Conservation (phyloP, 2,888 invertebrate genomes). For the Nephrocerus scutellatus region DNA sequence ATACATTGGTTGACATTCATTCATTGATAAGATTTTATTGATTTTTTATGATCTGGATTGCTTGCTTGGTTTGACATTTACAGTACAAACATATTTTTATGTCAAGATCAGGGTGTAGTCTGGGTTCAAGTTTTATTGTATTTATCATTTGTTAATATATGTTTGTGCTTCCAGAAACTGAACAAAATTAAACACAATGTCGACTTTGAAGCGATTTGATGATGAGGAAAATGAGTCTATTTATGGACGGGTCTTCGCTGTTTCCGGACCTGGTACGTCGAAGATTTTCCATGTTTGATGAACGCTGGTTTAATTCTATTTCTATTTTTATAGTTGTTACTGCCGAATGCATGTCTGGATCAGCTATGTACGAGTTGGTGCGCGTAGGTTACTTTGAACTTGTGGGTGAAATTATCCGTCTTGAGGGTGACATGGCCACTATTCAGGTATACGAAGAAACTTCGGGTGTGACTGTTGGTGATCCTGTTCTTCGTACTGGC, state of each 20-base stretch:
- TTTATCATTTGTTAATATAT: too few relatives aligned
- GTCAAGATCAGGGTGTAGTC: too few relatives aligned
- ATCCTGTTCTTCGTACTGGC: slow-evolving; percentile 96
- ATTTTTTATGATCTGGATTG: too few relatives aligned
- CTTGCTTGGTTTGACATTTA: too few relatives aligned
- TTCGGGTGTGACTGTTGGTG: slow-evolving; percentile 98
- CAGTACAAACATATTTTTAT: too few relatives aligned
- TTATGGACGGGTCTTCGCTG: slow-evolving; percentile 94
- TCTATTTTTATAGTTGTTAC: slow-evolving; percentile 74
- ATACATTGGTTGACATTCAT: too few relatives aligned
- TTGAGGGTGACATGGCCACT: slow-evolving; percentile 99
- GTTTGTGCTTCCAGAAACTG: too few relatives aligned
- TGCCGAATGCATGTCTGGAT: slow-evolving; percentile 97
- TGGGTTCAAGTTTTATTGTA: too few relatives aligned
- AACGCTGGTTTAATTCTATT: neutral
- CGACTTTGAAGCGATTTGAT: slow-evolving; percentile 62
- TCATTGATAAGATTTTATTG: too few relatives aligned
- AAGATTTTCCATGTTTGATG: neutral
- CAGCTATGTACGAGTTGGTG: slow-evolving; percentile 99
- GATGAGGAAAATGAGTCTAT: slow-evolving; percentile 80
- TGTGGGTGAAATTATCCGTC: slow-evolving; percentile 98
- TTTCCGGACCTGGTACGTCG: slow-evolving; percentile 88
- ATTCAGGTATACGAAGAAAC: slow-evolving; percentile 97
- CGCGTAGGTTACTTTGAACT: slow-evolving; percentile 96
- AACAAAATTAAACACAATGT: slow-evolving; percentile 50